Percentiles rank a stretch among this genome's conserved stretches.
phyloP scores from a whole-genome alignment of 2,888 invertebrate species.

The Camptogramma bilineatum region DNA sequence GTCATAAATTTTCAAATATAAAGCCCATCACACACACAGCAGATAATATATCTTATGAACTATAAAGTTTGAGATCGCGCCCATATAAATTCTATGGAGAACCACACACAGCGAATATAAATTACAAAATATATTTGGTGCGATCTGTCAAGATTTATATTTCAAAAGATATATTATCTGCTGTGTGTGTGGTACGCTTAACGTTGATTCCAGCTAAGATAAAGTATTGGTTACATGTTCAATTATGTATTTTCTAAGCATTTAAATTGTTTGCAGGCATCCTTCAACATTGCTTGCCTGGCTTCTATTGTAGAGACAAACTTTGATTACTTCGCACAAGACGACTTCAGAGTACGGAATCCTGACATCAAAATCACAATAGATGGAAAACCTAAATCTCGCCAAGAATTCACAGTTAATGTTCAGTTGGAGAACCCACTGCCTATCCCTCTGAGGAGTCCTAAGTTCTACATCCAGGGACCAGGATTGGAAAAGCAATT shows the following conservation, averaged over 20 bases:
- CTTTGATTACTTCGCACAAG: slow-evolving; percentile 95
- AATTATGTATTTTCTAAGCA: background rate
- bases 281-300: slow-evolving; percentile 93
- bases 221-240: too few relatives aligned
- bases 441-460: slow-evolving; percentile 91
- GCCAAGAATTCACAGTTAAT: slow-evolving; percentile 83
- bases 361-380: slow-evolving; percentile 93
- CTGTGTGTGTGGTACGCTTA: too few relatives aligned
- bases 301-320: slow-evolving; percentile 92
- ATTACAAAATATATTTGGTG: too few relatives aligned
- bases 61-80: too few relatives aligned
- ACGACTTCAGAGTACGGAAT: slow-evolving; percentile 94
- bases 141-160: too few relatives aligned
- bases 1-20: background rate
- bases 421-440: slow-evolving; percentile 92
- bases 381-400: slow-evolving; percentile 82
- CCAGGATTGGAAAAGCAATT: slow-evolving; percentile 91
- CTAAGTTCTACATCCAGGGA: slow-evolving; percentile 92
- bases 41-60: too few relatives aligned
- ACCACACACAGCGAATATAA: too few relatives aligned
- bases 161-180: too few relatives aligned
- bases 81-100: too few relatives aligned
- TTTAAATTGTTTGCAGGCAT: slow-evolving; percentile 72
- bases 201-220: too few relatives aligned
- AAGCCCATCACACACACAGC: too few relatives aligned